Evolutionary conservation across 2,113 vertebrate species (phyloP), one percentile per base, ranked within the genome.

Genomic region (Suricata suricatta): DNA sequence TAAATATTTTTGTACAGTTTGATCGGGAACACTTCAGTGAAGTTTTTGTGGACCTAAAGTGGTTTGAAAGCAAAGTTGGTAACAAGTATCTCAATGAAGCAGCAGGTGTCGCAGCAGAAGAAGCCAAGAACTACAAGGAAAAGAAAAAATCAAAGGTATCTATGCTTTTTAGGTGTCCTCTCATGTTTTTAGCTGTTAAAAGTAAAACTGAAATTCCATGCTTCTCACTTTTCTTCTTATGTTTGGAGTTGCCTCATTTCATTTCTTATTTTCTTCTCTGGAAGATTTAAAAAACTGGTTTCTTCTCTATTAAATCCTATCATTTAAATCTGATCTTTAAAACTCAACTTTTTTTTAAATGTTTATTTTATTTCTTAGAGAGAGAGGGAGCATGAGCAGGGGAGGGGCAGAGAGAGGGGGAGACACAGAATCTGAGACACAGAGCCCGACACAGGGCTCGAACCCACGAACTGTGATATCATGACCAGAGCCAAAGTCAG

Each of bases 31-130:
- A 99, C 98, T 99, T 99, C 97, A 99, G 98, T 96, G 99, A 99
- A 96, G 99, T 99, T 96, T 99, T 99, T 98, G 99, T 99, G 97
- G 99, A 99, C 98, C 98, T 99, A 69, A 99, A 99, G 98, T 99
- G 99, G 99, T 99, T 99, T 98, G 99, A 99, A 99, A 99, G 99
- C 98, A 99, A 99, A 99, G 99, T 99, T 76, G 99, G 99, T 57
- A 99, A 99, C 98, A 99, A 99, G 98, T 99, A 99, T 98, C 99
- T 99, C 98, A 99, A 99, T 0, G 99, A 99, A 98, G 99, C 99
- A 7, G 99, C 99, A 25, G 99, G 99, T 41, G 96, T 98, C 29
- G 99, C 99, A 91, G 99, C 99, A 47, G 99, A 99, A 97, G 99
- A 99, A 98, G 99, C 99, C 82, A 99, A 97, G 90, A 98, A 94